Evolutionary conservation across 2,888 invertebrate species (phyloP).

Genomic region (Cinara cedri): DNA sequence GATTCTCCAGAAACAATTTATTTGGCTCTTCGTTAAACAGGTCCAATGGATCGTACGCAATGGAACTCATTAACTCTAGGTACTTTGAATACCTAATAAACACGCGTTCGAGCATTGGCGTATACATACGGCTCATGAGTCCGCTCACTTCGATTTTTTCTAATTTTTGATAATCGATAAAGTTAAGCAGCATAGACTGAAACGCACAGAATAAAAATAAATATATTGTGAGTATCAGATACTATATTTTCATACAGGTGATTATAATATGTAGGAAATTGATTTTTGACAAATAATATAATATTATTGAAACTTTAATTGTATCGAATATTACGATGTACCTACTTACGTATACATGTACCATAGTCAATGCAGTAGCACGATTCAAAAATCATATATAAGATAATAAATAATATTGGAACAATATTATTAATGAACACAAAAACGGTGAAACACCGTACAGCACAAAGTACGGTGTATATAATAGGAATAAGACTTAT

Average conservation of each 20-base stretch:
- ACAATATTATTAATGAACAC: no score
- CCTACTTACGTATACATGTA: no score
- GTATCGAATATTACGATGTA: no score
- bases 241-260: neutral
- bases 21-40: conserved; percentile 7
- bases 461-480: no score
- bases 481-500: no score
- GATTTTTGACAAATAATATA: neutral
- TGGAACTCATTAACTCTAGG: conserved; percentile 20
- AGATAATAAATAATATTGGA: no score
- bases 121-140: conserved; percentile 31
- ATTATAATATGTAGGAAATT: neutral
- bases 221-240: no score
- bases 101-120: neutral
- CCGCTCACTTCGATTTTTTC: conserved; percentile 49
- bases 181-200: conserved; percentile 4
- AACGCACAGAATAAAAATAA: conserved; percentile 10
- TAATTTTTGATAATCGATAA: conserved; percentile 45
- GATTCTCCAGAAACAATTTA: conserved; percentile 15
- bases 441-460: no score
- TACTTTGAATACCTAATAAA: neutral
- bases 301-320: no score
- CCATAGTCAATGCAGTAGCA: no score
- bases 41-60: conserved; percentile 38
- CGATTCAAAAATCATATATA: no score